A percentile compares a stretch with the other conserved stretches of the same genome.
Evolutionary conservation across 1,140 invertebrate genomes (phyloP).

Genomic region (Conopomorpha cramerella): DNA sequence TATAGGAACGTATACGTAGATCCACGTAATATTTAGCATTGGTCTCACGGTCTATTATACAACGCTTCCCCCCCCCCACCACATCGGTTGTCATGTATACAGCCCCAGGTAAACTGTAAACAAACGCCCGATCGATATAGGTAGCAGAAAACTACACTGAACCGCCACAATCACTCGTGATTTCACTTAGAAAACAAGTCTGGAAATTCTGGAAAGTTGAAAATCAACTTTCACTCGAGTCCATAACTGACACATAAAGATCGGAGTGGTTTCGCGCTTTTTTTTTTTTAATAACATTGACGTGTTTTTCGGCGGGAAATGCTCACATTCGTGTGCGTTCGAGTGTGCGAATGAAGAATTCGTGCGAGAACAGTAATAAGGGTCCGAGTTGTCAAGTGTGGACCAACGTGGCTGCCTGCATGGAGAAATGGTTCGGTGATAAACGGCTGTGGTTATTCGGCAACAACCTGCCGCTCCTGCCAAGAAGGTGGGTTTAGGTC

Average conservation of each 20-base stretch:
- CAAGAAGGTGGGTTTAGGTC: conserved; percentile 67
- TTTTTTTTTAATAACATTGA: conserved; percentile 10
- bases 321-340: conserved; percentile 12
- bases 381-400: conserved; percentile 33
- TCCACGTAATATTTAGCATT: too few species aligned
- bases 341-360: conserved; percentile 37
- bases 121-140: conserved; percentile 51
- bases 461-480: conserved; percentile 79
- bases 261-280: too few species aligned
- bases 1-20: too few species aligned
- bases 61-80: conserved; percentile 37
- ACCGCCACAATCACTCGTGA: conserved; percentile 29
- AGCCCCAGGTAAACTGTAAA: conserved; percentile 50
- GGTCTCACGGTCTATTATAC: too few species aligned
- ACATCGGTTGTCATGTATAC: conserved; percentile 55
- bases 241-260: too few species aligned
- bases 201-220: too few species aligned
- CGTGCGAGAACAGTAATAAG: conserved; percentile 9
- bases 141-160: conserved; percentile 21
- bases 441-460: conserved; percentile 85
- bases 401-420: conserved; percentile 63
- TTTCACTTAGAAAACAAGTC: conserved; percentile 23
- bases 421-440: conserved; percentile 89
- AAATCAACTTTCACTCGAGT: too few species aligned
- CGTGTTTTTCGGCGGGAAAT: conserved; percentile 30